Conservation (phyloP, 2,113 vertebrate genomes). For the Thunnus thynnus region DNA sequence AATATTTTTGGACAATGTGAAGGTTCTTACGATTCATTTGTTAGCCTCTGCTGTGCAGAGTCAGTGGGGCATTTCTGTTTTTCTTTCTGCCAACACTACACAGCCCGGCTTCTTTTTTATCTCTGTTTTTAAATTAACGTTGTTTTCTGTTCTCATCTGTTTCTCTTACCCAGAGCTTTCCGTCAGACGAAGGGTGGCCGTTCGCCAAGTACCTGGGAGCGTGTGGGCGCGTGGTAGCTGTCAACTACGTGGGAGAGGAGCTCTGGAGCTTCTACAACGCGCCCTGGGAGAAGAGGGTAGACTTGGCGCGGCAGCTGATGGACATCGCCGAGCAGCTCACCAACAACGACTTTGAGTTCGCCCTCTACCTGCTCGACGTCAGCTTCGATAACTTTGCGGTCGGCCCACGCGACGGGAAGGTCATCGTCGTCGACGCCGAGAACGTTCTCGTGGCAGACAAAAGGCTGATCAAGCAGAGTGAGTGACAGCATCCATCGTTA, state of each 20-base stretch:
- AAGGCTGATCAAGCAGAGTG: constrained; percentile 97
- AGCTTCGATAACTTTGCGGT: constrained; percentile 99
- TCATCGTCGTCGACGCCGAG: constrained; percentile 98
- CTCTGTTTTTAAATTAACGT: constrained; percentile 1
- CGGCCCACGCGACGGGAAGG: constrained; percentile 95
- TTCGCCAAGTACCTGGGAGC: constrained; percentile 98
- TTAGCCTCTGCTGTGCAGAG: constrained; percentile 39
- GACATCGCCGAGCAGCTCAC: constrained; percentile 99
- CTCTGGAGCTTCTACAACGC: constrained; percentile 98
- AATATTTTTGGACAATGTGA: constrained; percentile 41
- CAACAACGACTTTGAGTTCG: constrained; percentile 99
- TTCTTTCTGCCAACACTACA: constrained; percentile 26
- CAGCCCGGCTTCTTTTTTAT: constrained; percentile 37
- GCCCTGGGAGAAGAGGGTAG: constrained; percentile 96
- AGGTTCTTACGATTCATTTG: constrained; percentile 14
- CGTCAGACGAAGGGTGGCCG: constrained; percentile 98
- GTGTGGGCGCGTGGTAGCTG: constrained; percentile 97
- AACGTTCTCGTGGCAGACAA: constrained; percentile 99
- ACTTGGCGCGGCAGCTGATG: constrained; percentile 96
- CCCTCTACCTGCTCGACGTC: constrained; percentile 99
- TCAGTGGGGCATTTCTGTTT: constrained; percentile 14
- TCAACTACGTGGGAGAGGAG: constrained; percentile 98
- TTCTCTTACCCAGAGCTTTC: constrained; percentile 91
- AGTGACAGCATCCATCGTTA: constrained; percentile 75
- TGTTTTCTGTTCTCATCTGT: neutral